Conservation (phyloP, 53 echinoderm and acorn worm species). For the Antedon mediterranea region DNA sequence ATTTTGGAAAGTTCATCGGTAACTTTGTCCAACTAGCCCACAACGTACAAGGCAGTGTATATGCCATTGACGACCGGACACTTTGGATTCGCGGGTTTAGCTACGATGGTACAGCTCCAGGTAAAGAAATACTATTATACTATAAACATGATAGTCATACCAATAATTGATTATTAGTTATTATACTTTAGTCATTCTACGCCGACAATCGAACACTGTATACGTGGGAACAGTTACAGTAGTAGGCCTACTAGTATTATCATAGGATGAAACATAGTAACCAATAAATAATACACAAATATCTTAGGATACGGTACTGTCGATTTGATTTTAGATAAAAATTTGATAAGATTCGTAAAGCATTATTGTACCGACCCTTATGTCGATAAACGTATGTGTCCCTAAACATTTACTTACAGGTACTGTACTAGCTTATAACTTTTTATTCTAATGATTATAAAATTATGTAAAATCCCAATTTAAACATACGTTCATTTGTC, state of each 20-base stretch:
- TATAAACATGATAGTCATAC: slow-evolving; percentile 2
- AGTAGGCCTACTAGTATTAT: no score
- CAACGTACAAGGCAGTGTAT: not conserved
- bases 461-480: no score
- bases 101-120: slow-evolving; percentile 59
- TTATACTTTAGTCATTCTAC: not conserved
- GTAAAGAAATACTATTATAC: no score
- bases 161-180: slow-evolving; percentile 6
- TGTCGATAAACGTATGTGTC: not conserved
- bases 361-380: not conserved
- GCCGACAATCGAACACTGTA: slow-evolving; percentile 2
- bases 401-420: no score
- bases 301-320: no score
- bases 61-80: slow-evolving; percentile 30
- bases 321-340: no score
- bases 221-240: no score
- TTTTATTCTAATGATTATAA: no score
- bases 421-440: no score
- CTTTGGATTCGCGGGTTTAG: slow-evolving; percentile 32
- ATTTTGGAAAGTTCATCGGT: slow-evolving; percentile 20
- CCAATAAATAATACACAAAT: no score
- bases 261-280: no score
- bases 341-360: no score
- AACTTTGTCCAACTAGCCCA: not conserved
- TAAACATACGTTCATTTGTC: not conserved